Percentiles rank a stretch among this genome's conserved stretches.
These are phyloP conservation scores for Campoletis sonorensis DNA, from an alignment of 1,140 invertebrate species.

Conservation along the genomic window DNA sequence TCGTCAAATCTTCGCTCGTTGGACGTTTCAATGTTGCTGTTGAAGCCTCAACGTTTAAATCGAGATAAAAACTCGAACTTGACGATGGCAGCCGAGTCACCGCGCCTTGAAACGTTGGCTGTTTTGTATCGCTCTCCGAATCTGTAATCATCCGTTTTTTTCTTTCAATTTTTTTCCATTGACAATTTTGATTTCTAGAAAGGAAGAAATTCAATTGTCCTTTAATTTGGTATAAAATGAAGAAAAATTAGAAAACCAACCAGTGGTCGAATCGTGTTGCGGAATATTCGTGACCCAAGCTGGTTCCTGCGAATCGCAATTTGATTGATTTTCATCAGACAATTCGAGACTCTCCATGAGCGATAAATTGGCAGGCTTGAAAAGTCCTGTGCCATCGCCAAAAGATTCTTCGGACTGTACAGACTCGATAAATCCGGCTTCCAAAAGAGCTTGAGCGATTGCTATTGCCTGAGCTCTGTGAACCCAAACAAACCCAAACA, in stretches of 20 bases:
- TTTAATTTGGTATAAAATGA: too few species aligned
- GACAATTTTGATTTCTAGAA: too few species aligned
- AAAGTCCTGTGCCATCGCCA: conserved; percentile 77
- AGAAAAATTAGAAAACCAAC: conserved; percentile 65
- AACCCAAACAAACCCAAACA: too few species aligned
- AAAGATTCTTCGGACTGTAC: conserved; percentile 78
- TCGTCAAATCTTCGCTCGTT: conserved; percentile 69
- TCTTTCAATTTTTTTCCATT: neutral
- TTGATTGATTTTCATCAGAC: conserved; percentile 66
- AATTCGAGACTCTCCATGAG: conserved; percentile 73
- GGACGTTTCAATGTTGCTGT: conserved; percentile 80
- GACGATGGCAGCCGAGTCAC: conserved; percentile 76
- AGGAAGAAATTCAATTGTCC: too few species aligned
- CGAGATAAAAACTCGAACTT: conserved; percentile 81
- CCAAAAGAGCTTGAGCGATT: conserved; percentile 89
- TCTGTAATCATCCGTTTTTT: conserved; percentile 66
- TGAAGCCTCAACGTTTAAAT: conserved; percentile 82
- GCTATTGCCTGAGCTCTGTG: conserved; percentile 88
- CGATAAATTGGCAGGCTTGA: conserved; percentile 74
- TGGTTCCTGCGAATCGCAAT: conserved; percentile 80
- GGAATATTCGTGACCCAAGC: conserved; percentile 85
- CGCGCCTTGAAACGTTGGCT: conserved; percentile 54
- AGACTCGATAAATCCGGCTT: conserved; percentile 87
- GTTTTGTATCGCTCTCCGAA: conserved; percentile 77
- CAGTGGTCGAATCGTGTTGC: conserved; percentile 77